Conservation (phyloP, 1,140 invertebrate species). For the Protaetia brevitarsis region DNA sequence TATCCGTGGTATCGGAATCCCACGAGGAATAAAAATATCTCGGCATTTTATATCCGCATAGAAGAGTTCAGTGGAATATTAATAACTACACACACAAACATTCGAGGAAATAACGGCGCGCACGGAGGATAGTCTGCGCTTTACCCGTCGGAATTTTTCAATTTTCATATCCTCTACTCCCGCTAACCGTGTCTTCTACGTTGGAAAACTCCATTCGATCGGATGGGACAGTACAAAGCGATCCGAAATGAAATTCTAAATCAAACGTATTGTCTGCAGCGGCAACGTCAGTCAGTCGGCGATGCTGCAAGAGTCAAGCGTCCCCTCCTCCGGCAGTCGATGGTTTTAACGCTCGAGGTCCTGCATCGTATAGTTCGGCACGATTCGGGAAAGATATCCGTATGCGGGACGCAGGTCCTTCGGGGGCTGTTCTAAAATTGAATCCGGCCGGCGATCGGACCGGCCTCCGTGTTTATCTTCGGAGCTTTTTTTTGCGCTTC, state of each 20-base stretch:
- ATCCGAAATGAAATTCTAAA: neutral
- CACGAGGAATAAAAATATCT: no score
- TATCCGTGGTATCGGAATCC: no score
- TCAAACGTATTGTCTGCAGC: neutral
- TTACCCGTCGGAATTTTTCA: neutral
- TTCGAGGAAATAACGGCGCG: no score
- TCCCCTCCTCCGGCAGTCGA: no score
- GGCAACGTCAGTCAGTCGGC: no score
- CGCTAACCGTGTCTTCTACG: neutral
- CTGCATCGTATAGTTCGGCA: neutral
- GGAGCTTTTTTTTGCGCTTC: neutral
- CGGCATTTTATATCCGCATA: no score
- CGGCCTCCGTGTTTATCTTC: conserved; percentile 3
- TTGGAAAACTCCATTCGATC: neutral
- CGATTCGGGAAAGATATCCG: neutral
- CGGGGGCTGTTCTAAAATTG: neutral
- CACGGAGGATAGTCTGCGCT: no score
- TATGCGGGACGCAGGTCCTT: conserved; percentile 4
- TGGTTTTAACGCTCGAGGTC: conserved; percentile 6
- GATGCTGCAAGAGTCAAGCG: no score
- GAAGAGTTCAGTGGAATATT: no score
- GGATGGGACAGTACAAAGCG: neutral
- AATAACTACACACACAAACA: no score
- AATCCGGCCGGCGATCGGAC: neutral
- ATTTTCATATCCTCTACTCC: neutral